Evolutionary conservation across 2,888 invertebrate genomes (phyloP).

Genomic region (Clitarchus hookeri): DNA sequence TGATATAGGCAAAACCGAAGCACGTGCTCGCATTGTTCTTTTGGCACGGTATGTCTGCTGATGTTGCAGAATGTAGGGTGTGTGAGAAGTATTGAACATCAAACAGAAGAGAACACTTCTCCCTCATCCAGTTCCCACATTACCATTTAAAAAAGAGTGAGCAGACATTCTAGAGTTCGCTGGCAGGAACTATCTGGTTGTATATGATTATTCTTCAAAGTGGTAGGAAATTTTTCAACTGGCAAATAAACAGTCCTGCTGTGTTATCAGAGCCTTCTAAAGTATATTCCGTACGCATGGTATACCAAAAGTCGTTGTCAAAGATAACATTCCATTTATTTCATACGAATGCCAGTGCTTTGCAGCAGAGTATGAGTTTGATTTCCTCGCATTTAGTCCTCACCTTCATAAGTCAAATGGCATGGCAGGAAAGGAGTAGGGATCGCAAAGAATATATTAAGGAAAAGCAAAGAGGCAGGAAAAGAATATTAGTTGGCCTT

Average conservation of each 20-base stretch:
- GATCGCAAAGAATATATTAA: too few species aligned
- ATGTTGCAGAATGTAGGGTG: background rate
- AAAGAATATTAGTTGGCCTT: too few species aligned
- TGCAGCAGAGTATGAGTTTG: too few species aligned
- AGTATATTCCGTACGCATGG: background rate
- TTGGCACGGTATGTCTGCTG: background rate
- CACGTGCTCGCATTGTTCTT: background rate
- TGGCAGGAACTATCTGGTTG: background rate
- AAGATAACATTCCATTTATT: background rate
- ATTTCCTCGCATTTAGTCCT: too few species aligned
- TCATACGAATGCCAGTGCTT: too few species aligned
- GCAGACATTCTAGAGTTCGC: background rate
- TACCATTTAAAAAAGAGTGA: background rate
- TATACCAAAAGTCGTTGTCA: background rate
- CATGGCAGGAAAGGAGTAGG: too few species aligned
- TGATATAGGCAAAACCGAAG: background rate
- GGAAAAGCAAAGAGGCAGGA: too few species aligned
- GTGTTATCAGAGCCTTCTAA: background rate
- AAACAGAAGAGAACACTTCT: background rate
- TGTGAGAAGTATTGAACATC: background rate
- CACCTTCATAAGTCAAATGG: too few species aligned
- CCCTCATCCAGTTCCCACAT: background rate
- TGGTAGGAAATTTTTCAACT: background rate
- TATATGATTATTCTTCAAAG: background rate
- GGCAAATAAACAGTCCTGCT: background rate